Evolutionary conservation across 2,113 vertebrate species (phyloP).

Genomic region (Bostrychus sinensis): DNA sequence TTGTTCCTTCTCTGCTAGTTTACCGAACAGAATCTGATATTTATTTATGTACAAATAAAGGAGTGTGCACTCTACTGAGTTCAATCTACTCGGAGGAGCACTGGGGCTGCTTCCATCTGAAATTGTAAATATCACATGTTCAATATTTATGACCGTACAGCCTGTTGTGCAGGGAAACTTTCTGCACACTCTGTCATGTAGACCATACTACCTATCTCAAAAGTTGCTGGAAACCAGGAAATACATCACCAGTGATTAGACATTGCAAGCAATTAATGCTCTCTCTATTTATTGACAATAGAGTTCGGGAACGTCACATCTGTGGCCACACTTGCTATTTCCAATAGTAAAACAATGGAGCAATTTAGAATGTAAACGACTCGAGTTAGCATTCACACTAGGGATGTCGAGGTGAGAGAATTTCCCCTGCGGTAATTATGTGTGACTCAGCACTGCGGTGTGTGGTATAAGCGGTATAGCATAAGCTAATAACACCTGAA

Average conservation of each 20-base stretch:
- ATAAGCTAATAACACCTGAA: too few relatives aligned
- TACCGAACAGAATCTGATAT: constrained; percentile 1
- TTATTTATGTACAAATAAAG: constrained; percentile 6
- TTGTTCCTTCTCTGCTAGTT: not conserved
- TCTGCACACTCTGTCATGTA: not conserved
- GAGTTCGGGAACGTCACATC: too few relatives aligned
- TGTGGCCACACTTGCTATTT: too few relatives aligned
- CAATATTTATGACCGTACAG: constrained; percentile 2
- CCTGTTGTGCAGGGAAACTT: not conserved
- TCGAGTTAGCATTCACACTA: too few relatives aligned
- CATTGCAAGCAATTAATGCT: too few relatives aligned
- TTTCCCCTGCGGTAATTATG: too few relatives aligned
- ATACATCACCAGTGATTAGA: not conserved
- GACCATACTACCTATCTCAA: not conserved
- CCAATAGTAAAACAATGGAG: too few relatives aligned
- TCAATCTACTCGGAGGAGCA: not conserved
- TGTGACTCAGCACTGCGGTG: too few relatives aligned
- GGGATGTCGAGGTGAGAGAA: too few relatives aligned
- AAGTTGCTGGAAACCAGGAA: not conserved
- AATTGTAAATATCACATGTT: constrained; percentile 8
- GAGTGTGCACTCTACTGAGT: not conserved
- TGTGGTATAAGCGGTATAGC: too few relatives aligned
- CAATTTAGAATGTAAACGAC: too few relatives aligned
- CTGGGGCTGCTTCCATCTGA: not conserved
- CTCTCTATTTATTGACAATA: too few relatives aligned